Percentiles rank a stretch among this genome's conserved stretches.
phyloP scores from a whole-genome alignment of 2,797 vertebrate genomes.

The Coluber constrictor region DNA sequence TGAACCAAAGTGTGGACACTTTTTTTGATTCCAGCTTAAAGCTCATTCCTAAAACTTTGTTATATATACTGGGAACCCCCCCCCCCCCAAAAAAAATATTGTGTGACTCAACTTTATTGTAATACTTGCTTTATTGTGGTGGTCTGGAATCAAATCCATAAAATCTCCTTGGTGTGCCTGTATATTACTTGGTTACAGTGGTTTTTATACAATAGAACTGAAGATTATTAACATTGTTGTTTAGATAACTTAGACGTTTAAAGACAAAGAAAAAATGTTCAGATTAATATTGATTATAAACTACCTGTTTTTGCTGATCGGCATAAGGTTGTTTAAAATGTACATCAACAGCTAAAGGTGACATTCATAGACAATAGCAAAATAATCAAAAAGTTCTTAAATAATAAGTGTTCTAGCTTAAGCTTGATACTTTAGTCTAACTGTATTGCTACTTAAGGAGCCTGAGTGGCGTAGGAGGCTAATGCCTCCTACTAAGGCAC shows the following conservation, averaged over 20 bases:
- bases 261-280: no score
- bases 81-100: no score
- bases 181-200: neutral
- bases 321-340: neutral
- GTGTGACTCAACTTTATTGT: no score
- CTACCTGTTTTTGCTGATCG: neutral
- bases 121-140: no score
- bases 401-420: neutral
- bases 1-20: no score
- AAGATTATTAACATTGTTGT: neutral
- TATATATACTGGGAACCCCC: no score
- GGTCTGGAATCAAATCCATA: no score
- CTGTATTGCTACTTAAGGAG: neutral
- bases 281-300: neutral
- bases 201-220: neutral
- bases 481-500: no score
- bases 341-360: neutral
- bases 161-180: no score
- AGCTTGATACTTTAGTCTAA: neutral
- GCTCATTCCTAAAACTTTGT: neutral
- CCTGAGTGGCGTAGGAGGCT: no score
- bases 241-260: neutral
- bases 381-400: neutral
- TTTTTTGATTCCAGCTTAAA: neutral
- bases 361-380: neutral